phyloP scores from a whole-genome alignment of 2,888 invertebrate species.

The Acronicta alni region DNA sequence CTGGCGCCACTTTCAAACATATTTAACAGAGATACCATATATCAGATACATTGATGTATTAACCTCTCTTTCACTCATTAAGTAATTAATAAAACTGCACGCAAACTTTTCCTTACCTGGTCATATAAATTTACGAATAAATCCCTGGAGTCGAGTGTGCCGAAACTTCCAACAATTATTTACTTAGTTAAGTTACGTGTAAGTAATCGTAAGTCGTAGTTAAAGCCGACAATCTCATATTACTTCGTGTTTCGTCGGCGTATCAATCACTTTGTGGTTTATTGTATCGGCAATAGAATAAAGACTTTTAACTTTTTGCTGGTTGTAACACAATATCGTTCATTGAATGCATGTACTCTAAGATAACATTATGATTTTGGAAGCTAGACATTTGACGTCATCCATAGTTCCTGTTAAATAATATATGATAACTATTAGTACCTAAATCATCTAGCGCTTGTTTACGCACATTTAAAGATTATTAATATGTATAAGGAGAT shows the following conservation, averaged over 20 bases:
- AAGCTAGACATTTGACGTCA: too few relatives aligned
- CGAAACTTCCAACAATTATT: neutral
- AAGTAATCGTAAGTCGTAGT: conserved; percentile 4
- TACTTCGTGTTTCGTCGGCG: conserved; percentile 3
- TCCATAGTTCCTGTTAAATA: too few relatives aligned
- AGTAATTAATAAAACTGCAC: too few relatives aligned
- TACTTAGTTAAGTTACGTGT: conserved; percentile 5
- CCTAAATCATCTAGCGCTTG: too few relatives aligned
- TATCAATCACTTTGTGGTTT: conserved; percentile 20
- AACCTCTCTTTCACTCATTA: too few relatives aligned
- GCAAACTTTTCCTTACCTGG: neutral
- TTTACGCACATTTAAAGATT: too few relatives aligned
- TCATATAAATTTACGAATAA: conserved; percentile 2
- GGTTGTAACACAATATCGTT: conserved; percentile 7
- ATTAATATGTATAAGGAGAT: too few relatives aligned
- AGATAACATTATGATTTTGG: neutral
- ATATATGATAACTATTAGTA: too few relatives aligned
- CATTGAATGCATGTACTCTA: neutral
- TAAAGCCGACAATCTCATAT: conserved; percentile 5
- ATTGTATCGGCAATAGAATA: conserved; percentile 11
- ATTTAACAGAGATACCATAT: too few relatives aligned
- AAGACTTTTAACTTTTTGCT: conserved; percentile 4
- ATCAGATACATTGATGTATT: too few relatives aligned
- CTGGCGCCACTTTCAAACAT: too few relatives aligned
- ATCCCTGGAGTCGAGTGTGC: conserved; percentile 3